These are phyloP conservation scores for Cosmopolites sordidus DNA, from an alignment of 2,888 invertebrate species.

Conservation along the genomic window DNA sequence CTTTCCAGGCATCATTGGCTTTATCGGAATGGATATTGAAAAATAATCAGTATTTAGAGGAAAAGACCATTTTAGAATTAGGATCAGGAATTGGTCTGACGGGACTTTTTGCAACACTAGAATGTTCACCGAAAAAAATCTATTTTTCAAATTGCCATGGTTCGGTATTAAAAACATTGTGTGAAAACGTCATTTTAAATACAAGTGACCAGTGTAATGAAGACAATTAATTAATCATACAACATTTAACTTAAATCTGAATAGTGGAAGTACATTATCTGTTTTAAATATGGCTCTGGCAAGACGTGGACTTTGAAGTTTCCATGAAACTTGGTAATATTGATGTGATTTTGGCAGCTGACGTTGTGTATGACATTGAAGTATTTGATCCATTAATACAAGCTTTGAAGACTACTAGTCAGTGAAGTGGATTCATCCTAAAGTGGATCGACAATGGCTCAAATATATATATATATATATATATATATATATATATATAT, in stretches of 20 bases:
- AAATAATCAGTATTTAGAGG: slow-evolving; percentile 52
- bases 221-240: background rate
- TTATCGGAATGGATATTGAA: slow-evolving; percentile 66
- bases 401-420: too few species aligned
- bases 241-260: background rate
- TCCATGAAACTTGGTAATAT: slow-evolving; percentile 38
- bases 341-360: slow-evolving; percentile 57
- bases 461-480: too few species aligned
- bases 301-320: slow-evolving; percentile 45
- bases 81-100: slow-evolving; percentile 75
- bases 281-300: slow-evolving; percentile 53
- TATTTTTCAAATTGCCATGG: slow-evolving; percentile 67
- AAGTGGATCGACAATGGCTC: too few species aligned
- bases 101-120: slow-evolving; percentile 59
- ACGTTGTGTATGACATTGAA: slow-evolving; percentile 58
- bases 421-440: too few species aligned
- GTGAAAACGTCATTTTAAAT: slow-evolving; percentile 62
- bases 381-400: slow-evolving; percentile 50
- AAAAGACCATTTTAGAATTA: slow-evolving; percentile 64
- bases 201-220: slow-evolving; percentile 38
- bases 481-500: too few species aligned
- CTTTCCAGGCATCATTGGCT: slow-evolving; percentile 64
- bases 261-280: slow-evolving; percentile 2
- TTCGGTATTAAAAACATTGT: slow-evolving; percentile 59
- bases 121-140: slow-evolving; percentile 54